A percentile compares a stretch with the other conserved stretches of the same genome.
Conservation (phyloP, 2,888 invertebrate species). For the Alentia gelatinosa region DNA sequence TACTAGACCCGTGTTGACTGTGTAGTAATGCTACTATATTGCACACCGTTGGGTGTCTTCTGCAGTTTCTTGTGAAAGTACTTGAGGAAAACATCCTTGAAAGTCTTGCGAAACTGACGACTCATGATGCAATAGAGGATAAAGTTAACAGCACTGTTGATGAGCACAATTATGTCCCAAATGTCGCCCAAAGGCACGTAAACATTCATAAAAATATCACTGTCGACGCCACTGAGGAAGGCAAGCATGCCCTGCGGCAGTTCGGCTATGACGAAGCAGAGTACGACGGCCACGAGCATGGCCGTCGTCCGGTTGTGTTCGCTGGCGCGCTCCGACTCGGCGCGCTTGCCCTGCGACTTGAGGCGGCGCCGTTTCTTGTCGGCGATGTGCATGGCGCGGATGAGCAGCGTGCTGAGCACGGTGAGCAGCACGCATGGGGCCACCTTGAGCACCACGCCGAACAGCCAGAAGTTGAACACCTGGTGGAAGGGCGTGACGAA, state of each 20-base stretch:
- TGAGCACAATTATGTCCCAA: constrained; percentile 93
- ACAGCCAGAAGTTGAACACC: constrained; percentile 91
- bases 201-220: constrained; percentile 83
- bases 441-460: constrained; percentile 94
- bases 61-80: constrained; percentile 8
- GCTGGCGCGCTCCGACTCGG: constrained; percentile 75
- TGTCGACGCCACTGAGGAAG: constrained; percentile 84
- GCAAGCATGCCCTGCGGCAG: constrained; percentile 90
- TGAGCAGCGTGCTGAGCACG: constrained; percentile 82
- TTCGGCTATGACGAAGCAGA: constrained; percentile 93
- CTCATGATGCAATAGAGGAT: constrained; percentile 97
- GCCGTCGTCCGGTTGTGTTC: constrained; percentile 89
- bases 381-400: constrained; percentile 77
- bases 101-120: constrained; percentile 89
- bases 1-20: constrained; percentile 45
- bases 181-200: constrained; percentile 87
- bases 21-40: constrained; percentile 55
- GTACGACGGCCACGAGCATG: constrained; percentile 92
- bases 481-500: constrained; percentile 72
- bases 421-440: constrained; percentile 93
- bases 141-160: constrained; percentile 96
- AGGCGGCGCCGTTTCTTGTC: constrained; percentile 74
- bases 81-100: constrained; percentile 72
- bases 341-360: constrained; percentile 73
- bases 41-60: constrained; percentile 54